Percentiles rank a stretch among this genome's conserved stretches.
These are phyloP conservation scores for Dolichomitus sp. DNA, from an alignment of 2,888 invertebrate genomes.

Conservation along the genomic window DNA sequence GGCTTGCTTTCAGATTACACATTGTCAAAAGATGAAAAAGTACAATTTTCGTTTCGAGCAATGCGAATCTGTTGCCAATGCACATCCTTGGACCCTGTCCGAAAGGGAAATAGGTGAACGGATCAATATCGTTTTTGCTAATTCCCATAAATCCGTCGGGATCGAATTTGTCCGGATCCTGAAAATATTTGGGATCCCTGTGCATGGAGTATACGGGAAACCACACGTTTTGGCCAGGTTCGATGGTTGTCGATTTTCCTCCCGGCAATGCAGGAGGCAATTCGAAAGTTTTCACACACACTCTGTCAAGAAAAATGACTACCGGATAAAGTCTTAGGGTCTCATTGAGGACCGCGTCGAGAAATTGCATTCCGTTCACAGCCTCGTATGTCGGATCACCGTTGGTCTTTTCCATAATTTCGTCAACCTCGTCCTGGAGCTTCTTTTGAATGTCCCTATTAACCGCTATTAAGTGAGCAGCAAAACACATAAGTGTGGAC, in stretches of 20 bases:
- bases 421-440: slow-evolving; percentile 80
- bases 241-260: slow-evolving; percentile 75
- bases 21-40: slow-evolving; percentile 72
- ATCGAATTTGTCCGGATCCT: slow-evolving; percentile 84
- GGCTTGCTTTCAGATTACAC: slow-evolving; percentile 68
- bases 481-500: slow-evolving; percentile 74
- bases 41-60: slow-evolving; percentile 73
- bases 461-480: slow-evolving; percentile 73
- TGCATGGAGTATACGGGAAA: slow-evolving; percentile 83
- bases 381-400: slow-evolving; percentile 85
- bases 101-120: slow-evolving; percentile 81
- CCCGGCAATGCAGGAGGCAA: slow-evolving; percentile 80
- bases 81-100: slow-evolving; percentile 84
- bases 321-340: slow-evolving; percentile 79
- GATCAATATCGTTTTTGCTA: slow-evolving; percentile 72
- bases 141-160: slow-evolving; percentile 83
- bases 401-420: slow-evolving; percentile 70
- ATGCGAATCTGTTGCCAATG: slow-evolving; percentile 79
- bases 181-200: slow-evolving; percentile 80
- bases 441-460: slow-evolving; percentile 75
- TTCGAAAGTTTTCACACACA: slow-evolving; percentile 80
- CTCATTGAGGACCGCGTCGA: slow-evolving; percentile 87
- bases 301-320: slow-evolving; percentile 75
- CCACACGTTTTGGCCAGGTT: slow-evolving; percentile 77
- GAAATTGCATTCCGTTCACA: slow-evolving; percentile 86